These are phyloP conservation scores for Paratrypauchen microcephalus DNA, from an alignment of 2,797 vertebrate genomes.

Conservation along the genomic window DNA sequence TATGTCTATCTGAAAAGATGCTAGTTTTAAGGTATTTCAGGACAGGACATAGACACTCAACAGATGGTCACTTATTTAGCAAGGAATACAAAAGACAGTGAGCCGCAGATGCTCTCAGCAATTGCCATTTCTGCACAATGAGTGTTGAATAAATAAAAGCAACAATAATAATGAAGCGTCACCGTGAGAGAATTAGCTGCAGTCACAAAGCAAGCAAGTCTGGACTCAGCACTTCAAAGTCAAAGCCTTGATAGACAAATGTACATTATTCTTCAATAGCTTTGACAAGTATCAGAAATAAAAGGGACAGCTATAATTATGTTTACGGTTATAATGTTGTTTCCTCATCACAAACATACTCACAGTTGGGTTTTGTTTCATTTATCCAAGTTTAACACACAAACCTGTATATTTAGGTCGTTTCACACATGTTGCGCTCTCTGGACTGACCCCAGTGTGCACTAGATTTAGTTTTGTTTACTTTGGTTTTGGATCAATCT, in stretches of 20 bases:
- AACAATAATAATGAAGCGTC: conserved; percentile 52
- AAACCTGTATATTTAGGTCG: too few relatives aligned
- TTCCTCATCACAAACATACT: too few relatives aligned
- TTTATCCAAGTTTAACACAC: too few relatives aligned
- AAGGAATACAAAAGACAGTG: conserved; percentile 21
- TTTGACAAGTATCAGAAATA: too few relatives aligned
- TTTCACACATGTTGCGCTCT: too few relatives aligned
- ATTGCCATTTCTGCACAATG: conserved; percentile 56
- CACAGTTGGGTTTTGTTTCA: too few relatives aligned
- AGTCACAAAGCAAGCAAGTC: conserved; percentile 12
- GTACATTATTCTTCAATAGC: not conserved
- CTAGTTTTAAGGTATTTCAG: conserved; percentile 25
- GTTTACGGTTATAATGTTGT: too few relatives aligned
- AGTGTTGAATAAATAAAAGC: conserved; percentile 57
- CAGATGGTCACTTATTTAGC: conserved; percentile 45
- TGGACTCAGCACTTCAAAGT: not conserved
- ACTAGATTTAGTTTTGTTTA: too few relatives aligned
- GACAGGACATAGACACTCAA: conserved; percentile 32
- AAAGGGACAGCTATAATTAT: too few relatives aligned
- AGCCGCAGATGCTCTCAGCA: conserved; percentile 43
- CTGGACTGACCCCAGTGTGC: too few relatives aligned
- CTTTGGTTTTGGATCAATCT: too few relatives aligned
- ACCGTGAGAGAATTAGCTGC: conserved; percentile 47
- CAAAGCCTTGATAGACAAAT: not conserved
- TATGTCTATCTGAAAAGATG: not conserved